Base-by-base conservation (phyloP, 2,113 vertebrate species). In the Chloropsis cyanopogon region DNA sequence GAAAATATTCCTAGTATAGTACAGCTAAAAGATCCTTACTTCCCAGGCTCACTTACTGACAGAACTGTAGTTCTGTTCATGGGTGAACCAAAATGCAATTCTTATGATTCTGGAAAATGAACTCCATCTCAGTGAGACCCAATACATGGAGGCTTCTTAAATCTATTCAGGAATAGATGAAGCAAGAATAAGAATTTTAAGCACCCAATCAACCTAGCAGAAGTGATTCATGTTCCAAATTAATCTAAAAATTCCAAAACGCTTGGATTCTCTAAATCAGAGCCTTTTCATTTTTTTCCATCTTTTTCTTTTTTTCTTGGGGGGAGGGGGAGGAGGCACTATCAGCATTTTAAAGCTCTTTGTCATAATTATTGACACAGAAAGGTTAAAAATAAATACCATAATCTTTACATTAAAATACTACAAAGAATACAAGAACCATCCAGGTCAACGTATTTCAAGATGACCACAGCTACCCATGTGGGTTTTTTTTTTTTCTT, bases 311-410 rank as follows among this genome's bases (percentile, higher is more conserved):
- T 7, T 46, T 47, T 37, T 12, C 12, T 22, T 35, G 8, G 6
- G 1, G 9, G 8, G 9, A 2, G 9, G 3, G 29, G 6, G 11
- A 8, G 7, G 14, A 21, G 35, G 31, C 7, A 2, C 19, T 53
- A 33, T 31, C 65, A 92, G 39, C 25, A 53, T 70, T 86, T 80
- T 47, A 86, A 83, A 89, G 29, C 10, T 64, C 25, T 77, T 33
- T 19, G 2, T 52, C 18, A 23, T 41, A 69, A 59, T 23, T 90
- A 68, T 9, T 65, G 41, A n/a, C 11, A 88, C 2, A 33, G 47
- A 70, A 90, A 77, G 7, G 3, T 72, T 81, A 52, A 57, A 89
- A 68, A 75, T 25, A 49, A 84, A 81, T 28, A 72, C 21, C 10
- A 49, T 15, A 49, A 72, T 20, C 29, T 66, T 66, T 35, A 84